A percentile compares a stretch with the other conserved stretches of the same genome.
Evolutionary conservation across 1,140 invertebrate species (phyloP).

Genomic region (Coelopa frigida): DNA sequence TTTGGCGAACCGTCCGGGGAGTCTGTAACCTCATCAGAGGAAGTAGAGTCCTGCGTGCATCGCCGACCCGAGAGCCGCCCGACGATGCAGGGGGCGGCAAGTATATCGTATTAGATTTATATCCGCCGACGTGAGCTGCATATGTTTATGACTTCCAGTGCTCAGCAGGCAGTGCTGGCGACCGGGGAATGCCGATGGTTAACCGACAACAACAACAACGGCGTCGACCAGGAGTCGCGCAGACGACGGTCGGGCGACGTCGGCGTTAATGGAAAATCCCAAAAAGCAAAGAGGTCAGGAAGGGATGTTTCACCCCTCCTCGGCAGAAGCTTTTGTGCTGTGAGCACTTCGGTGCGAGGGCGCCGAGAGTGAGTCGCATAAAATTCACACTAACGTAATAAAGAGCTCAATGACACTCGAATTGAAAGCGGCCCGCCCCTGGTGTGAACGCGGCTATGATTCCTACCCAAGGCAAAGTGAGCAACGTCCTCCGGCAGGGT

Average conservation of each 20-base stretch:
- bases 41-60: no score
- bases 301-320: neutral
- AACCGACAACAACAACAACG: constrained; percentile 6
- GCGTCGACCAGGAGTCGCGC: neutral
- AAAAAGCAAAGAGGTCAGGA: neutral
- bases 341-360: neutral
- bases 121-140: constrained; percentile 41
- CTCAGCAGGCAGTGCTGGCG: constrained; percentile 20
- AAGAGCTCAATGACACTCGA: constrained; percentile 44
- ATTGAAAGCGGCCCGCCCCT: constrained; percentile 18
- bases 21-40: constrained; percentile 43
- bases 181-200: constrained; percentile 36
- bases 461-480: constrained; percentile 10
- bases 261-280: neutral
- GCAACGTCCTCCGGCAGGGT: neutral
- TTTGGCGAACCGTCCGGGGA: constrained; percentile 26
- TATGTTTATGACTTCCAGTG: constrained; percentile 36
- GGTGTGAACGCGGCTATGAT: constrained; percentile 31
- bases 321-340: constrained; percentile 4
- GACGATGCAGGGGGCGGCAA: constrained; percentile 1
- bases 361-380: constrained; percentile 4
- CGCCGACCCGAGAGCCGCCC: no score
- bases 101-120: constrained; percentile 38
- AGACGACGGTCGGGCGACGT: neutral
- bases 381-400: constrained; percentile 28